phyloP scores from a whole-genome alignment of 2,888 invertebrate species.

The Agrochola circellaris region DNA sequence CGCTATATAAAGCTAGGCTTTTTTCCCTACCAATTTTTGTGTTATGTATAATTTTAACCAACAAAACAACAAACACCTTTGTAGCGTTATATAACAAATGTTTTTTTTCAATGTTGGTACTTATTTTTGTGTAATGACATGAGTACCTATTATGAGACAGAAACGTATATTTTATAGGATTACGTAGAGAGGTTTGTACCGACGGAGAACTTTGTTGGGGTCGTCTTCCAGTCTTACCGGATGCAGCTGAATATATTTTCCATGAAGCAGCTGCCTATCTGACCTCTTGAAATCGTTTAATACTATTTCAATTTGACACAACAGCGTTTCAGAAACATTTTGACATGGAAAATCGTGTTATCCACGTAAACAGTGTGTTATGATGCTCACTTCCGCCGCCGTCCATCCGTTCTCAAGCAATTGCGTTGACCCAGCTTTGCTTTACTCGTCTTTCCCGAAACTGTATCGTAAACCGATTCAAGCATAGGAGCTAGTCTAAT shows the following conservation, averaged over 20 bases:
- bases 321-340: conserved; percentile 18
- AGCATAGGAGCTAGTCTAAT: conserved; percentile 49
- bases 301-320: conserved; percentile 29
- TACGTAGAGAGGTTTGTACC: neutral
- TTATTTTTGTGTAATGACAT: neutral
- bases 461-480: conserved; percentile 63
- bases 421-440: conserved; percentile 73
- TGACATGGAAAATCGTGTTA: conserved; percentile 57
- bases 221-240: neutral
- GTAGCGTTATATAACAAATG: neutral
- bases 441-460: conserved; percentile 70
- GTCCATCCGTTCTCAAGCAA: conserved; percentile 54
- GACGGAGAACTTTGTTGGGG: neutral
- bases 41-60: too few species aligned
- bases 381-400: conserved; percentile 61
- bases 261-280: neutral
- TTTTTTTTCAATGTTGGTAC: neutral
- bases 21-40: too few species aligned
- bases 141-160: neutral
- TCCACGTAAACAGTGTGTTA: conserved; percentile 54
- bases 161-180: neutral
- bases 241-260: neutral
- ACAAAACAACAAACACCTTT: neutral
- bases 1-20: too few species aligned
- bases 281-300: neutral